Conservation (phyloP, 2,113 vertebrate genomes). For the Oreamnos americanus region DNA sequence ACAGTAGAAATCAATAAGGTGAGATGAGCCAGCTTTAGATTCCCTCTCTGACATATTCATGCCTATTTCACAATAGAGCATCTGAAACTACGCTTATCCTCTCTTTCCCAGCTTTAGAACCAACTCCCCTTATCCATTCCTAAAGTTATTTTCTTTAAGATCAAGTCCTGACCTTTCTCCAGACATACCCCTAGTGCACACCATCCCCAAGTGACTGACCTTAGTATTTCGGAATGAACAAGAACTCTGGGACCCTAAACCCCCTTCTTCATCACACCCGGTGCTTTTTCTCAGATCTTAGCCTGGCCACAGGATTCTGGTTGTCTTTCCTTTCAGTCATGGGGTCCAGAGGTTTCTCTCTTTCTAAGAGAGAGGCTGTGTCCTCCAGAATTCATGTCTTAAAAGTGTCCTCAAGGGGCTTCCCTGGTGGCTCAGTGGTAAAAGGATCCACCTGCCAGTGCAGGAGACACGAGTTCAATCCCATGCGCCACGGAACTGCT, state of each 20-base stretch:
- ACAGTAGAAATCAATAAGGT: background rate
- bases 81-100: background rate
- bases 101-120: background rate
- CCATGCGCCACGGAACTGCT: background rate
- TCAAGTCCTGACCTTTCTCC: background rate
- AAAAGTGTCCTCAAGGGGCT: background rate
- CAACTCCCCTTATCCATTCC: background rate
- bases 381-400: background rate
- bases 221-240: background rate
- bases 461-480: background rate
- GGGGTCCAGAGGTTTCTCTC: background rate
- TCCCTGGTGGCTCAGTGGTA: background rate
- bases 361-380: background rate
- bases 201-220: background rate
- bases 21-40: background rate
- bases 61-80: background rate
- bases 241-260: background rate
- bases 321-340: background rate
- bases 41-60: background rate
- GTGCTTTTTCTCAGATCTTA: background rate
- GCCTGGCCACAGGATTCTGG: background rate
- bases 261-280: background rate
- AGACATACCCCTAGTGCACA: background rate
- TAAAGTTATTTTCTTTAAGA: background rate
- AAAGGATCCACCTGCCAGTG: background rate